Evolutionary conservation across 2,113 vertebrate species (phyloP).

Genomic region (Epinephelus fuscoguttatus): DNA sequence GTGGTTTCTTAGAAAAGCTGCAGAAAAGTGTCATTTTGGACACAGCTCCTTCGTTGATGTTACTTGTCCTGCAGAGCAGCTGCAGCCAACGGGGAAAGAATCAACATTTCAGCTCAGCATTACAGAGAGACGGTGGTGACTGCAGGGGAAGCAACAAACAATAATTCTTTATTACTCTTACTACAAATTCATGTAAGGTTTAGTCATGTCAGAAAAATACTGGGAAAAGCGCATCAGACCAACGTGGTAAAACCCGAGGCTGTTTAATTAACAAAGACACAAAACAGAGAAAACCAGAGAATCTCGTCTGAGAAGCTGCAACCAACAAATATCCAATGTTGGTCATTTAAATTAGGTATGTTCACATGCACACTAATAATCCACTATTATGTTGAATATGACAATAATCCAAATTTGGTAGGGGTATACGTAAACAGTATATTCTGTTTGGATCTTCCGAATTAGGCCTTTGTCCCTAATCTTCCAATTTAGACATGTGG

Average conservation of each 20-base stretch:
- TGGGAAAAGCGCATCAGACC: neutral
- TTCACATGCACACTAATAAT: too few species aligned
- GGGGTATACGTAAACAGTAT: too few species aligned
- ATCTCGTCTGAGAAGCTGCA: neutral
- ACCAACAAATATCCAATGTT: neutral
- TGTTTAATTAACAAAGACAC: neutral
- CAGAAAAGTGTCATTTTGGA: neutral
- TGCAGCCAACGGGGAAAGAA: neutral
- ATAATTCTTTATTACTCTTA: neutral
- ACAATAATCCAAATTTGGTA: too few species aligned
- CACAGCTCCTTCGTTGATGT: neutral
- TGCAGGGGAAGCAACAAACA: neutral
- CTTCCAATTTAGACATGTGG: too few species aligned
- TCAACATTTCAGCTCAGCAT: neutral
- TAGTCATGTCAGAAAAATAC: neutral
- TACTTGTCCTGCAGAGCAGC: too few species aligned
- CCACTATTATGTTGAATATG: too few species aligned
- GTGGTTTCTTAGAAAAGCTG: neutral
- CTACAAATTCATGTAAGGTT: neutral
- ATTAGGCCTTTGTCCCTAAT: too few species aligned
- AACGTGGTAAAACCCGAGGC: neutral
- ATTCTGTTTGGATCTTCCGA: too few species aligned
- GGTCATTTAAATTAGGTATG: neutral
- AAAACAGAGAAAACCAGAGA: neutral
- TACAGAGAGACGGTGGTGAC: neutral